A percentile compares a stretch with the other conserved stretches of the same genome.
Conservation (phyloP, 2,113 vertebrate genomes). For the Pseudorectes ferrugineus region DNA sequence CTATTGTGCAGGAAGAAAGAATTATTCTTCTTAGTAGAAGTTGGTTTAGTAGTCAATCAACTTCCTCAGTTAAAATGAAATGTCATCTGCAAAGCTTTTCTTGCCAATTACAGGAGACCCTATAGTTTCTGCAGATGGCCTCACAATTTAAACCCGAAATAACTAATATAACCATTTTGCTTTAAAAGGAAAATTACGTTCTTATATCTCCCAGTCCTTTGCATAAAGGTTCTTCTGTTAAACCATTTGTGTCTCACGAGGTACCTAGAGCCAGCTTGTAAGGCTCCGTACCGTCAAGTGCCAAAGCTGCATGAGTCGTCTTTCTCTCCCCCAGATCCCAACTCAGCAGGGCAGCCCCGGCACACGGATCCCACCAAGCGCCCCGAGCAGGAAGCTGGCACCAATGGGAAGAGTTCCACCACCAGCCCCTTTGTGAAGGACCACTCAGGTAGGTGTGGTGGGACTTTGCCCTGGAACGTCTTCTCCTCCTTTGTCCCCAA, state of each 20-base stretch:
- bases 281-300: not conserved
- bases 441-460: slow-evolving; percentile 71
- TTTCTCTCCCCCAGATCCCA: slow-evolving; percentile 81
- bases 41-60: slow-evolving; percentile 74
- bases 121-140: slow-evolving; percentile 79
- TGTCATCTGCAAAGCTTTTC: slow-evolving; percentile 81
- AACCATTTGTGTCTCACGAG: slow-evolving; percentile 52
- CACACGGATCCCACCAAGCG: slow-evolving; percentile 82
- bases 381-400: slow-evolving; percentile 81
- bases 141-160: slow-evolving; percentile 70
- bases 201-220: slow-evolving; percentile 57
- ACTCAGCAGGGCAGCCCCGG: slow-evolving; percentile 81
- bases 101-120: slow-evolving; percentile 73
- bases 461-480: not conserved
- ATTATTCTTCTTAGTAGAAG: slow-evolving; percentile 72
- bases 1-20: slow-evolving; percentile 69
- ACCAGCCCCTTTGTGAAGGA: slow-evolving; percentile 81
- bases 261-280: not conserved
- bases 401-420: slow-evolving; percentile 82
- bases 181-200: slow-evolving; percentile 64
- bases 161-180: slow-evolving; percentile 64
- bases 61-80: slow-evolving; percentile 77
- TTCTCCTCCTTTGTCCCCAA: not conserved
- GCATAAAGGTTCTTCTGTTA: slow-evolving; percentile 67
- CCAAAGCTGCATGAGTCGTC: slow-evolving; percentile 44